Evolutionary conservation across 2,113 vertebrate genomes (phyloP).

Genomic region (Scytalopus superciliaris): DNA sequence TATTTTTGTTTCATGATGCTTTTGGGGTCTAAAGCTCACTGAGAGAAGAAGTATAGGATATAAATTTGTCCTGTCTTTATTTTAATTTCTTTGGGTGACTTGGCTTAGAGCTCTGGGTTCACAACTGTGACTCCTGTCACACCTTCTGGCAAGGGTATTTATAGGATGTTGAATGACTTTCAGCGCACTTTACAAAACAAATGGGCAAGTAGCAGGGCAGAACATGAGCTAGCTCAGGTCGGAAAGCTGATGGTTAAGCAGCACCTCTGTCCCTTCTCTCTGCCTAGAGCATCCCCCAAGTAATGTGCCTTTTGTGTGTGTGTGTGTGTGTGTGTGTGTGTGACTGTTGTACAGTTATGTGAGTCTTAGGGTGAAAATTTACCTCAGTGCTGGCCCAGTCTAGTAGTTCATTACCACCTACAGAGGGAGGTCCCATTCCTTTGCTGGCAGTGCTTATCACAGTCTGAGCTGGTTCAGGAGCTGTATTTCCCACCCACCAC

Average conservation of each 20-base stretch:
- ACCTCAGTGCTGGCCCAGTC: not conserved
- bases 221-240: not conserved
- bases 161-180: not conserved
- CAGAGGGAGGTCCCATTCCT: not conserved
- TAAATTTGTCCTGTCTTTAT: not conserved
- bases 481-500: not conserved
- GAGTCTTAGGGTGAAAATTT: not conserved
- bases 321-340: too few species aligned
- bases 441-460: not conserved
- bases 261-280: not conserved
- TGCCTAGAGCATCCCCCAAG: not conserved
- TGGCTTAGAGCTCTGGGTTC: not conserved
- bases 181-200: not conserved
- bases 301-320: too few species aligned
- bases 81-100: not conserved
- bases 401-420: not conserved
- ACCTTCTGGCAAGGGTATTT: not conserved
- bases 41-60: not conserved
- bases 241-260: not conserved
- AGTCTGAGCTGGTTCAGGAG: not conserved
- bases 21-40: not conserved
- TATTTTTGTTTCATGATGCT: not conserved
- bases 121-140: not conserved
- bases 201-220: fast-evolving
- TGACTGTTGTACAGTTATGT: not conserved